Evolutionary conservation across 2,797 vertebrate genomes (phyloP).

Genomic region (Clarias fuscus): DNA sequence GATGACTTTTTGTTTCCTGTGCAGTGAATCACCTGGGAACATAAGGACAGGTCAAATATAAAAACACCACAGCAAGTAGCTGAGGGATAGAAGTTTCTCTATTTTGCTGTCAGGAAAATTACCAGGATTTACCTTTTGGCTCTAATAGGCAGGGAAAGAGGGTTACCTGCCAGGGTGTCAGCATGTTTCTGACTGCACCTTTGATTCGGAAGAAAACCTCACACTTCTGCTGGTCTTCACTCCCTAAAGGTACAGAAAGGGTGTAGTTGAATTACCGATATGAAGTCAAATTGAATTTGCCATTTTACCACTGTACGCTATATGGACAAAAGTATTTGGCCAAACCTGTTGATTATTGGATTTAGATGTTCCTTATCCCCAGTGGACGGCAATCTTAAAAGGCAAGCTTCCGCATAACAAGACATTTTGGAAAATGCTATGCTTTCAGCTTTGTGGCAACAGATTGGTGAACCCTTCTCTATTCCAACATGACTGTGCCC

Average conservation of each 20-base stretch:
- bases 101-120: not conserved
- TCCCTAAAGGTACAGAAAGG: constrained; percentile 38
- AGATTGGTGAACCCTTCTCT: no score
- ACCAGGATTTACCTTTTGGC: not conserved
- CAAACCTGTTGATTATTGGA: no score
- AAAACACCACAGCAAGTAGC: not conserved
- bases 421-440: no score
- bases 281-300: not conserved
- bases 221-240: constrained; percentile 46
- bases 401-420: no score
- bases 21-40: constrained; percentile 59
- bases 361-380: no score
- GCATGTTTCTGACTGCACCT: constrained; percentile 52
- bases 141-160: constrained; percentile 21
- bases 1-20: constrained; percentile 48
- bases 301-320: not conserved
- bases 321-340: no score
- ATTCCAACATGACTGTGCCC: no score
- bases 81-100: not conserved
- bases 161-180: constrained; percentile 59
- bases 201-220: constrained; percentile 60
- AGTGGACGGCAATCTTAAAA: no score
- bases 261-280: not conserved
- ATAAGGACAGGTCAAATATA: not conserved
- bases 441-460: no score